Percentiles rank a stretch among this genome's conserved stretches.
phyloP scores from a whole-genome alignment of 2,113 vertebrate genomes.

The Rattus rattus region DNA sequence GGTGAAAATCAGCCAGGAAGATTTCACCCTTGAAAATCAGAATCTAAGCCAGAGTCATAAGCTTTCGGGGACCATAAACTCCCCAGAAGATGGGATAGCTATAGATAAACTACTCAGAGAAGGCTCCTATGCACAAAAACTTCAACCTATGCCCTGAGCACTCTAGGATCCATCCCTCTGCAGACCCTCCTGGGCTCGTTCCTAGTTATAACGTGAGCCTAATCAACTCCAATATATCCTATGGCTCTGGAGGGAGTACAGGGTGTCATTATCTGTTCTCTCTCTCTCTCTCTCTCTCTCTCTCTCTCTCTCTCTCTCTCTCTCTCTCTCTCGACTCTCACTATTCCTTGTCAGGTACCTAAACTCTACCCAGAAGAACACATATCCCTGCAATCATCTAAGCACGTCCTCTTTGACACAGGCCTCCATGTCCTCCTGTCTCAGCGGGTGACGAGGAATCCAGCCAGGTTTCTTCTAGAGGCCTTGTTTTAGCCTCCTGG shows the following conservation, averaged over 20 bases:
- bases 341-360: not conserved
- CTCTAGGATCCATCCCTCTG: not conserved
- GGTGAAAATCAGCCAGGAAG: not conserved
- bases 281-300: not conserved
- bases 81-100: not conserved
- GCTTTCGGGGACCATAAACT: not conserved
- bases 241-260: not conserved
- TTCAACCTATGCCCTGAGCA: fast-evolving
- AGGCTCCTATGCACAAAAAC: not conserved
- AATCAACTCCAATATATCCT: not conserved
- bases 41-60: not conserved
- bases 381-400: not conserved
- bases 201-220: not conserved
- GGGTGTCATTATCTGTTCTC: too few relatives aligned
- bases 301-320: too few relatives aligned
- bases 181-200: not conserved
- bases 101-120: not conserved
- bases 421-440: not conserved
- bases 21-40: conserved; percentile 21
- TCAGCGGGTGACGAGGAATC: not conserved
- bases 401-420: not conserved
- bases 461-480: not conserved
- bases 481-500: not conserved
- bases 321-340: not conserved
- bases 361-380: not conserved